Evolutionary conservation across 2,113 vertebrate species (phyloP).

Genomic region (Panthera tigris): DNA sequence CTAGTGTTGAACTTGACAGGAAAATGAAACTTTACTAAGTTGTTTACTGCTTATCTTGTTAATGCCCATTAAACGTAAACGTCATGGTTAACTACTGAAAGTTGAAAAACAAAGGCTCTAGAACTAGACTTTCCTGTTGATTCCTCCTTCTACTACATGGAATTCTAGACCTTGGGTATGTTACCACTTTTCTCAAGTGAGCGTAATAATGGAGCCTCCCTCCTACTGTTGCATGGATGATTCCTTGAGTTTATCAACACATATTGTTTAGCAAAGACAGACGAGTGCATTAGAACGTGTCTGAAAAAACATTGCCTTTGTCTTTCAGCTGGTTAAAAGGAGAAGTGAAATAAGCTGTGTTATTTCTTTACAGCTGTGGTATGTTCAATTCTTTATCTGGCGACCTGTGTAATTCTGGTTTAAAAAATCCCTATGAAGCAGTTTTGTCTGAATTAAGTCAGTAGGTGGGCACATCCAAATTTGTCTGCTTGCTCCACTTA

Average conservation of each 20-base stretch:
- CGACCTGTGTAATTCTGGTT: not conserved
- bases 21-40: not conserved
- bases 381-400: not conserved
- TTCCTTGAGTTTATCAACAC: not conserved
- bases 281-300: not conserved
- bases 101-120: not conserved
- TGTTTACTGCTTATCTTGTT: not conserved
- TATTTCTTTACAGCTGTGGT: not conserved
- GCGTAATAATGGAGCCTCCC: not conserved
- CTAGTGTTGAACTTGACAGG: not conserved
- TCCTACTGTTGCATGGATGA: not conserved
- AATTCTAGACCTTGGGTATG: not conserved
- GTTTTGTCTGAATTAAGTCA: not conserved
- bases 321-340: not conserved
- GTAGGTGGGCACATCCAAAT: not conserved
- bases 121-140: not conserved
- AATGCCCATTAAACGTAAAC: not conserved
- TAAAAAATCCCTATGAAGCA: not conserved
- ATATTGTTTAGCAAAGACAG: not conserved
- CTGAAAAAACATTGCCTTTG: not conserved
- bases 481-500: not conserved
- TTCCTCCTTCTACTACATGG: not conserved
- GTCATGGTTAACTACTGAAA: not conserved
- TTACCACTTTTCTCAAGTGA: not conserved
- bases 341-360: not conserved